Base-by-base conservation (phyloP, 2,888 invertebrate genomes). In the Agonum fuliginosum region DNA sequence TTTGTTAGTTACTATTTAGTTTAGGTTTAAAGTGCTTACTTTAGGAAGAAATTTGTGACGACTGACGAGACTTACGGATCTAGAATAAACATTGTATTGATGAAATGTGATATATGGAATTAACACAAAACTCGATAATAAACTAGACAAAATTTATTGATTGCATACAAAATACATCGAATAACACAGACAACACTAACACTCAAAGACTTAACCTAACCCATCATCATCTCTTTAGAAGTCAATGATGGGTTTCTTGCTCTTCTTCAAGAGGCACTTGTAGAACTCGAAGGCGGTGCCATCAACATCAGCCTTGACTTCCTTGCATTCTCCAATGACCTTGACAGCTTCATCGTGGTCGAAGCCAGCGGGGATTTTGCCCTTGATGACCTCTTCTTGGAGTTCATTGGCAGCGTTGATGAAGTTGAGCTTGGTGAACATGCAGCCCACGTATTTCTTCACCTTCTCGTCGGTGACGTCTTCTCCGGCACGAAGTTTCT, bases 241-340 rank as follows among this genome's bases (percentile, higher is more conserved):
- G n/a, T n/a, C n/a, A n/a, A n/a, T n/a, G n/a, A n/a, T n/a, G n/a
- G n/a, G n/a, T n/a, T n/a, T 48, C 10, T 67, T 73, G 8, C 58
- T 62, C 6, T 54, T 65, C 12, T 78, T 72, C 34, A 71, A 74
- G 69, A 67, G 79, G 58, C 81, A 81, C 54, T 79, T 78, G 34
- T 78, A 78, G 0, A 81, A 24, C 19, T 74, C 20, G 43, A 74
- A 80, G 0, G 80, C 80, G 2, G 79, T 79, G 20, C 78, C 79
- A 43, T 79, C 71, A 17, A 37, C 27, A 20, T 70, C 75, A 4
- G 77, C 79, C 62, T 78, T 78, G 10, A 62, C 58, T 14, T 78
- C 67, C 24, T 72, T 69, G 78, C 79, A 80, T 2, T 27, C 27
- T 4, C 54, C 77, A 37, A 79, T 62, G 17, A 74, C 30, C 0